Base-by-base conservation (phyloP, 2,113 vertebrate species). In the Leptosomus discolor region DNA sequence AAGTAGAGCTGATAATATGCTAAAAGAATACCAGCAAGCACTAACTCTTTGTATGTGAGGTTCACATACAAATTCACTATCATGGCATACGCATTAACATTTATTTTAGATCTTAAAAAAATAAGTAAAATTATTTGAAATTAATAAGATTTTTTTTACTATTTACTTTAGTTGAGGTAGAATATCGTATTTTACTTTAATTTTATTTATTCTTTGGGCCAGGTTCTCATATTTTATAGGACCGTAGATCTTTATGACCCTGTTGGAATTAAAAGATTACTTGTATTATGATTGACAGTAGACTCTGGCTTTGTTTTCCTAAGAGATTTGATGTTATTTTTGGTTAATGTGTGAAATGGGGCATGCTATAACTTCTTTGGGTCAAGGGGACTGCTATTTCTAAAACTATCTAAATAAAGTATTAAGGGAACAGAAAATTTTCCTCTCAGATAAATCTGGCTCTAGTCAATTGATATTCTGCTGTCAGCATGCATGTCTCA, bases 401-500 rank as follows among this genome's bases (percentile, higher is more conserved):
- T 64, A 90, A 88, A 90, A 92, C 37, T 68, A 64, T 85, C 88
- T 94, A 60, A 75, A 80, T 60, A 54, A 91, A 91, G 15, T 34
- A 75, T 96, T 96, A 82, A 61, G 57, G 74, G 60, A 95, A 79
- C 5, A 68, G 37, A 91, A 88, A 78, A 58, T 39, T 30, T 71
- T 79, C 22, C 36, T 91, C 37, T 87, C 65, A 32, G 43, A 87
- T 87, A 81, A 75, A 78, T 87, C 73, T 2, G 4, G 3, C 36
- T 94, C 16, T 73, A 61, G 48, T 67, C 77, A 94, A 79, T 91
- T 92, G 69, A 32, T 90, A 78, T 95, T 95, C 91, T 77, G 23
- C 41, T 67, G n/a, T 75, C 37, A 95, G 43, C 34, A 30, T 74
- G 54, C 45, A 63, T 45, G 41, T 80, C 67, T 88, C 43, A n/a